Evolutionary conservation across 1,140 invertebrate species (phyloP), one percentile per base, ranked within the genome.

Genomic region (Pseudomyrmex dendroicus): DNA sequence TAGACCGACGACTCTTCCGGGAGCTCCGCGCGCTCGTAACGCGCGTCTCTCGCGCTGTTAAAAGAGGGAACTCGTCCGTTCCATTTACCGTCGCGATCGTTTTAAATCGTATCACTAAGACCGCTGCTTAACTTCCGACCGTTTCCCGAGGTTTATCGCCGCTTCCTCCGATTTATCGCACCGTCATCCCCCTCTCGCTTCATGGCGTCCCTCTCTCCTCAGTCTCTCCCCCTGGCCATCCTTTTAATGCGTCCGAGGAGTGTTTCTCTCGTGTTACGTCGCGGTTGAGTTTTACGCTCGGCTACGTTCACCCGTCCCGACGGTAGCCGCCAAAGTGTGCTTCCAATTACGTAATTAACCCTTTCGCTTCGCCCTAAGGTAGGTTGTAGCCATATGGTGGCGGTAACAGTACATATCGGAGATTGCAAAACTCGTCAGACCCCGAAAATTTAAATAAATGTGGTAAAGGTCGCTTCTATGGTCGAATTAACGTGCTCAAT

Each of bases 41-140:
- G 52, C 70, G 82, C 57, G 44, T 72, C 46, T 70, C 35, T 35
- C 0, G 5, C 66, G 48, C 10, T 62, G 48, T 72, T 59, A 74
- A 80, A 72, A 85, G 73, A 61, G 44, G 73, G 50, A 74, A 82
- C 61, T 72, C 70, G 76, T 82, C 22, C 83, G 76, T 86, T 70
- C 83, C 83, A 84, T 86, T 35, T 86, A 86, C 68, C 68, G 12
- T 48, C 48, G 63, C 56, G 83, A 82, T 80, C 68, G 50, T 50
- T 82, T 86, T 84, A 84, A 84, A 86, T 82, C 85, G 62, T 84
- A 77, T 86, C 70, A 61, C 78, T 84, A 84, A 86, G 83, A 46
- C 52, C 61, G 67, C 50, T 35, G 57, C 73, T 78, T 80, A 84
- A 84, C 83, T 86, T 62, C 57, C 54, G 57, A 48, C 83, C 25